phyloP scores from a whole-genome alignment of 2,888 invertebrate genomes.

The Heteromurus nitidus region DNA sequence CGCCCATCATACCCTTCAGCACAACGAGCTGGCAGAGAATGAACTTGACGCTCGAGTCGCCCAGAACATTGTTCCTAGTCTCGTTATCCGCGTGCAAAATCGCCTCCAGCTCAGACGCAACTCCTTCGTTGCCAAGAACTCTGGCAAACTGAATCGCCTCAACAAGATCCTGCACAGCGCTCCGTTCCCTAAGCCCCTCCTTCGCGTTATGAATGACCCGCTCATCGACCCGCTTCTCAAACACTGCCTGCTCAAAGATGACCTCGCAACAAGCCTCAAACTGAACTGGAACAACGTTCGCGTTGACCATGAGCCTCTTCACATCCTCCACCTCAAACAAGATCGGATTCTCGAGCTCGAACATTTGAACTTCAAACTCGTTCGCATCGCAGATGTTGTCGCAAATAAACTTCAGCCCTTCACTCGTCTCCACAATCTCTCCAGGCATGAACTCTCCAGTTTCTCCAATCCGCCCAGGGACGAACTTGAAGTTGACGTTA shows the following conservation, averaged over 20 bases:
- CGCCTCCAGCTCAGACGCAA: slow-evolving; percentile 52
- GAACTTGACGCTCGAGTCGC: slow-evolving; percentile 44
- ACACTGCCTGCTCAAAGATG: slow-evolving; percentile 42
- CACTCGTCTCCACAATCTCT: slow-evolving; percentile 67
- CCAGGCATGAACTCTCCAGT: slow-evolving; percentile 64
- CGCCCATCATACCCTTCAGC: slow-evolving; percentile 58
- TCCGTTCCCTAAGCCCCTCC: slow-evolving; percentile 3
- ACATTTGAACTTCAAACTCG: slow-evolving; percentile 62
- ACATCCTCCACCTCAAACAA: slow-evolving; percentile 53
- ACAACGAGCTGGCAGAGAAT: slow-evolving; percentile 62
- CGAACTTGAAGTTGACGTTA: slow-evolving; percentile 77
- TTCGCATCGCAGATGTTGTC: slow-evolving; percentile 39
- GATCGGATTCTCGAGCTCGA: slow-evolving; percentile 62
- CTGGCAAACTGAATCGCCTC: slow-evolving; percentile 48
- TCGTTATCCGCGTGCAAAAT: slow-evolving; percentile 52
- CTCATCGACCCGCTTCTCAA: slow-evolving; percentile 39
- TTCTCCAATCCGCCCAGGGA: slow-evolving; percentile 67
- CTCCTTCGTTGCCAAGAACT: slow-evolving; percentile 55
- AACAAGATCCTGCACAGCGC: slow-evolving; percentile 9
- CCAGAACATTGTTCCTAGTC: slow-evolving; percentile 22
- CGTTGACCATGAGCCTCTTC: slow-evolving; percentile 32
- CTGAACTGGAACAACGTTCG: slow-evolving; percentile 38
- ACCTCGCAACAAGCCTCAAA: slow-evolving; percentile 27
- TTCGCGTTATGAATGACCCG: slow-evolving; percentile 28
- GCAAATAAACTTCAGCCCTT: slow-evolving; percentile 63